Percentiles rank a stretch among this genome's conserved stretches.
Conservation (phyloP, 1,140 invertebrate species). For the Pogonomyrmex barbatus region DNA sequence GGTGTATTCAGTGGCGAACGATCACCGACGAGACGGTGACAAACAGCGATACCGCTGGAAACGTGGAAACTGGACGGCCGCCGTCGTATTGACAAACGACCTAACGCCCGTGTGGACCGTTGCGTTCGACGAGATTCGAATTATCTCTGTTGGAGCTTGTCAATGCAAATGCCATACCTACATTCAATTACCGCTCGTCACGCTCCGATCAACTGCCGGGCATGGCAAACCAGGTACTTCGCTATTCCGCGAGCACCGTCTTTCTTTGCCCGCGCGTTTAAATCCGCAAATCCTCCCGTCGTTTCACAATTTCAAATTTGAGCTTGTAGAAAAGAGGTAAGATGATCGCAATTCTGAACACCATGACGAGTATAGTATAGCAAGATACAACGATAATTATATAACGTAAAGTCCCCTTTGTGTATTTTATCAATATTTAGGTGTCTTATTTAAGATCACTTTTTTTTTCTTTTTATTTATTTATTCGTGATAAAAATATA, state of each 20-base stretch:
- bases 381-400: not conserved
- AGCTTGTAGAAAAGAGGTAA: not conserved
- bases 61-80: slow-evolving; percentile 79
- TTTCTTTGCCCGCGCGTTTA: slow-evolving; percentile 45
- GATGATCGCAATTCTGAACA: too few relatives aligned
- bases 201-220: slow-evolving; percentile 82
- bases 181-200: slow-evolving; percentile 86
- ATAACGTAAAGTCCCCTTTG: not conserved
- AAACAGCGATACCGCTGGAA: slow-evolving; percentile 81
- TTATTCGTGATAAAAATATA: not conserved
- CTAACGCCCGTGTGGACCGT: slow-evolving; percentile 82
- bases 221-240: slow-evolving; percentile 62
- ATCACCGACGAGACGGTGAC: slow-evolving; percentile 80
- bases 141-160: slow-evolving; percentile 86
- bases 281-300: not conserved
- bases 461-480: not conserved
- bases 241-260: slow-evolving; percentile 32
- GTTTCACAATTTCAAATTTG: not conserved
- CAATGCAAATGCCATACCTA: slow-evolving; percentile 86
- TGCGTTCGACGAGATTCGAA: slow-evolving; percentile 86
- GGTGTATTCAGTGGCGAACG: slow-evolving; percentile 68
- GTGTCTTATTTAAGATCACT: not conserved
- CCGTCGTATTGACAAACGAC: slow-evolving; percentile 86
- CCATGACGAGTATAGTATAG: too few relatives aligned
- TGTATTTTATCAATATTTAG: slow-evolving; percentile 1